Base-by-base conservation (phyloP, 1,140 invertebrate species). In the Tetramorium alpestre region DNA sequence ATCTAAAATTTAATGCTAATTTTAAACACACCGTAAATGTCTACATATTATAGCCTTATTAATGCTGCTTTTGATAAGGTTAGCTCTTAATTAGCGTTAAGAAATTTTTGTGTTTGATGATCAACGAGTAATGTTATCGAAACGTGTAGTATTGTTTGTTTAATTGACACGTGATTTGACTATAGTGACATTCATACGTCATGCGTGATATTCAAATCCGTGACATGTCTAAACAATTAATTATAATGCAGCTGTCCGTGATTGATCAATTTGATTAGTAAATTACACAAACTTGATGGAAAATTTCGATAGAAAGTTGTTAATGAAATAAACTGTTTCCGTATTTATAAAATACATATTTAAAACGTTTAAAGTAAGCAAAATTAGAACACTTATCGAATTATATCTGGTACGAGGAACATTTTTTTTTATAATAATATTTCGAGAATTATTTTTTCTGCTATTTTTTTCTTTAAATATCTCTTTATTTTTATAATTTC, bases 121-220 rank as follows among this genome's bases (percentile, higher is more conserved):
- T 73, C 25, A 67, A 82, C 80, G 67, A 82, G 80, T 33, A 33
- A 33, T 33, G 33, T 33, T 33, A 0, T 33, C 33, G 41, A 54
- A 82, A 73, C 67, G n/a, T 60, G 80, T 60, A 22, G 54, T 54
- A 38, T 73, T 73, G 80, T 70, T 81, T 81, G 49, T 54, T 54
- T 82, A 82, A 82, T 82, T 82, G 80, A 82, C 51, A 41, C 51
- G 67, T 47, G 51, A 82, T 73, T 82, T 73, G 47, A 41, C 54
- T n/a, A 75, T 75, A 33, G 18, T 11, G 7, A 51, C 25, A 38
- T 65, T 28, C 38, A 41, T 70, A 58, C 33, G 11, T 41, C 33
- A 33, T n/a, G 65, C 44, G 22, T 82, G 33, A 82, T 44, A 54
- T 25, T 54, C 51, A 72, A 58, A 44, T 58, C 51, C 51, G 11